These are phyloP conservation scores for Ganaspis brasiliensis DNA, from an alignment of 2,888 invertebrate genomes.

Conservation along the genomic window DNA sequence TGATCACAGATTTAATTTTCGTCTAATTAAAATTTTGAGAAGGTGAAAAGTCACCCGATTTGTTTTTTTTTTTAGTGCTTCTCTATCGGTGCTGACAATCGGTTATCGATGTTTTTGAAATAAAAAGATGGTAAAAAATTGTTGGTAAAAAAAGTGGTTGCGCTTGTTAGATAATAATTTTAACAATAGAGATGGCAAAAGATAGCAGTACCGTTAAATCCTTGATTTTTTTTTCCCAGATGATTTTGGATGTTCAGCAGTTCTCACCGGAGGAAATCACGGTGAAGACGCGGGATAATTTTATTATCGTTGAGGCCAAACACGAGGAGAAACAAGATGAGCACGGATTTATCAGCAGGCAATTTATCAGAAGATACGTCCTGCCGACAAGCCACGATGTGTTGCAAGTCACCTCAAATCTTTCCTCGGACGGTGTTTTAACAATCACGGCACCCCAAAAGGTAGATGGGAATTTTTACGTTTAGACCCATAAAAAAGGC, in stretches of 20 bases:
- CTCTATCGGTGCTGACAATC: conserved; percentile 33
- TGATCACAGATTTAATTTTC: not conserved
- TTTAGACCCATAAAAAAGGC: conserved; percentile 46
- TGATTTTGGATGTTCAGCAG: conserved; percentile 80
- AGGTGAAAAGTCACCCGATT: conserved; percentile 2
- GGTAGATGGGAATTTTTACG: conserved; percentile 62
- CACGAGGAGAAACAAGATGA: conserved; percentile 82
- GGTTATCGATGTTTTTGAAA: conserved; percentile 1
- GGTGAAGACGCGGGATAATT: conserved; percentile 80
- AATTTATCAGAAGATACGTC: conserved; percentile 81
- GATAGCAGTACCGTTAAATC: conserved; percentile 35
- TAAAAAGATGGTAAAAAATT: not conserved
- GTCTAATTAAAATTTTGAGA: not conserved
- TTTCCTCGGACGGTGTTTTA: conserved; percentile 81
- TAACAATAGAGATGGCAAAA: conserved; percentile 33
- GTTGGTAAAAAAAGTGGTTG: not conserved
- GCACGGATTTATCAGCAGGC: conserved; percentile 81
- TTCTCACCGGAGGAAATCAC: conserved; percentile 81
- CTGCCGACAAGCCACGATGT: conserved; percentile 81
- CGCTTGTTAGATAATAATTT: conserved; percentile 2
- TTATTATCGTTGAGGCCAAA: conserved; percentile 81
- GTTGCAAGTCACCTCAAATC: conserved; percentile 79
- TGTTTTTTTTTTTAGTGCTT: not conserved
- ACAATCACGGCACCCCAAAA: conserved; percentile 81
- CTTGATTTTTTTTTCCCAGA: conserved; percentile 63